Base-by-base conservation (phyloP, 2,113 vertebrate species). In the Odobenus rosmarus region DNA sequence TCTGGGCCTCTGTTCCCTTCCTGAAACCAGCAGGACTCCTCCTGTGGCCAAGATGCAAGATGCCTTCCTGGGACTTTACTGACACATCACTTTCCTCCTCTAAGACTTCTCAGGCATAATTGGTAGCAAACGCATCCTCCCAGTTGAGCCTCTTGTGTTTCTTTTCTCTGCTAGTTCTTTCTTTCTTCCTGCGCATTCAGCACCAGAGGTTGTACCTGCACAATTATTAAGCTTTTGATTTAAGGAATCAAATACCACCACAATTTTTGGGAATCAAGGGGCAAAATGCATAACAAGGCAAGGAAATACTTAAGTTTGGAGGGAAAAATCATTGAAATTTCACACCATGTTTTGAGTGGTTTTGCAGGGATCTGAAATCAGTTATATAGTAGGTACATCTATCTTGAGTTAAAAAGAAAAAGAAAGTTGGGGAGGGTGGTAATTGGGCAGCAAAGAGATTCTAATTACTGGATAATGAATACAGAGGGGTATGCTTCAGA, bases 361-460 rank as follows among this genome's bases (percentile, higher is more conserved):
- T 93, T 93, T 90, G 21, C 15, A 88, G 28, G n/a, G 10, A 82
- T 85, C 80, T 64, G 28, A 90, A 57, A 67, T 95, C 36, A 87
- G 4, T 76, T 83, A 14, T 57, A 11, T 12, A 76, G 26, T 16
- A 92, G 26, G 39, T n/a, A 51, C 18, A 69, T 71, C 36, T 81
- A 24, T 71, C 79, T 14, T 88, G 59, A 79, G 3, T 76, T 82
- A 33, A 19, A 26, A 71, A 24, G 85, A 86, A 87, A 67, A 46
- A 46, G 90, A 7, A 31, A 1, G 0, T 55, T 69, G 5, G 12
- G 14, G 5, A 13, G 36, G 46, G 33, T 51, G 42, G 39, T 77
- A 36, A 46, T 14, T 96, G 46, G 36, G 46, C 79, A 82, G 18
- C 55, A 77, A 39, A 24, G 24, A 88, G 57, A 71, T 42, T 10